Percentiles rank a stretch among this genome's conserved stretches.
phyloP scores from a whole-genome alignment of 2,888 invertebrate species.

The Platerodrilus igneus region DNA sequence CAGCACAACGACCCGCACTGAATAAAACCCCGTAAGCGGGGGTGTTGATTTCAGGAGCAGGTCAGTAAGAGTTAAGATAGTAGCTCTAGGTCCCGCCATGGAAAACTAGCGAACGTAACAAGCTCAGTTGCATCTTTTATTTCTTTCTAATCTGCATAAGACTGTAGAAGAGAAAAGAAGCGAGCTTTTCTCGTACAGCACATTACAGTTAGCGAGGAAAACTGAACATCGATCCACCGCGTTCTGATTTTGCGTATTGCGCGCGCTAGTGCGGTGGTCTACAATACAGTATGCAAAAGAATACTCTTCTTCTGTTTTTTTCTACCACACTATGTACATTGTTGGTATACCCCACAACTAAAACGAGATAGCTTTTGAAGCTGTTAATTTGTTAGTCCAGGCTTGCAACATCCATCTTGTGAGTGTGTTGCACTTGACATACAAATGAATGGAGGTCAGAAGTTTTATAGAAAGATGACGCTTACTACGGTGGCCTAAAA shows the following conservation, averaged over 20 bases:
- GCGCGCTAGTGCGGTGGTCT: constrained; percentile 27
- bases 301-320: constrained; percentile 6
- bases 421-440: too few relatives aligned
- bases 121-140: constrained; percentile 13
- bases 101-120: constrained; percentile 9
- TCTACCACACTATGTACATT: constrained; percentile 7
- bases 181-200: constrained; percentile 12
- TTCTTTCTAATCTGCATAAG: constrained; percentile 10
- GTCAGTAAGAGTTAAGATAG: constrained; percentile 30
- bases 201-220: constrained; percentile 19
- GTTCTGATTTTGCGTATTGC: constrained; percentile 31
- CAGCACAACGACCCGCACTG: constrained; percentile 28
- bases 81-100: constrained; percentile 30
- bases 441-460: too few relatives aligned
- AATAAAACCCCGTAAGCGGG: constrained; percentile 20
- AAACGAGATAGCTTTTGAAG: too few relatives aligned
- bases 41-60: constrained; percentile 30
- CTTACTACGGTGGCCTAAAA: too few relatives aligned
- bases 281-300: constrained; percentile 12
- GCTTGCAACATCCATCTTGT: too few relatives aligned
- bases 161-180: constrained; percentile 9
- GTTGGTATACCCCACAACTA: too few relatives aligned
- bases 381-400: too few relatives aligned
- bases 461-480: too few relatives aligned
- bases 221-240: constrained; percentile 28